phyloP scores from a whole-genome alignment of 2,113 vertebrate genomes.

The Columbina picui region DNA sequence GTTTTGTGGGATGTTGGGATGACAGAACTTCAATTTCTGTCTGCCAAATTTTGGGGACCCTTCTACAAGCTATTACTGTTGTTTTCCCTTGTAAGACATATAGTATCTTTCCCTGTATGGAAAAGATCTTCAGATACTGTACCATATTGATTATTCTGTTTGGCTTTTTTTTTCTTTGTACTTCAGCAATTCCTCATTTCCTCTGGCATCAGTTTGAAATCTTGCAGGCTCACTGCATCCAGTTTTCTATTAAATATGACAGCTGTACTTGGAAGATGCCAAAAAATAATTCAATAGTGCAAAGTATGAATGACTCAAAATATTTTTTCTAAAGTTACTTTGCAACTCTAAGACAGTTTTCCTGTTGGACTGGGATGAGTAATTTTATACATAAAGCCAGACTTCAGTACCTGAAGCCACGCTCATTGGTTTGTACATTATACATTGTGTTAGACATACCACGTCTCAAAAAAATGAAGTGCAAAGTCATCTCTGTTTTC shows the following conservation, averaged over 20 bases:
- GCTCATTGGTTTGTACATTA: neutral
- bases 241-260: neutral
- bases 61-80: neutral
- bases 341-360: neutral
- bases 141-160: neutral
- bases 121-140: neutral
- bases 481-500: neutral
- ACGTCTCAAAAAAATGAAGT: rapidly evolving
- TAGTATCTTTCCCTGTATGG: neutral
- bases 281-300: neutral
- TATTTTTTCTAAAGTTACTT: neutral
- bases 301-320: neutral
- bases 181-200: neutral
- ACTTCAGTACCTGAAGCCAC: neutral
- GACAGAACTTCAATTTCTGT: neutral
- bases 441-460: neutral
- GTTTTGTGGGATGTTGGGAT: neutral
- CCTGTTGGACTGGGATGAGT: neutral
- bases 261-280: neutral
- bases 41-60: neutral
- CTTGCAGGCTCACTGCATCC: neutral
- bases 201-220: neutral
- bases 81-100: neutral
- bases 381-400: neutral
- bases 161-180: neutral